Conservation (phyloP, 2,113 vertebrate species). For the Lagopus muta region DNA sequence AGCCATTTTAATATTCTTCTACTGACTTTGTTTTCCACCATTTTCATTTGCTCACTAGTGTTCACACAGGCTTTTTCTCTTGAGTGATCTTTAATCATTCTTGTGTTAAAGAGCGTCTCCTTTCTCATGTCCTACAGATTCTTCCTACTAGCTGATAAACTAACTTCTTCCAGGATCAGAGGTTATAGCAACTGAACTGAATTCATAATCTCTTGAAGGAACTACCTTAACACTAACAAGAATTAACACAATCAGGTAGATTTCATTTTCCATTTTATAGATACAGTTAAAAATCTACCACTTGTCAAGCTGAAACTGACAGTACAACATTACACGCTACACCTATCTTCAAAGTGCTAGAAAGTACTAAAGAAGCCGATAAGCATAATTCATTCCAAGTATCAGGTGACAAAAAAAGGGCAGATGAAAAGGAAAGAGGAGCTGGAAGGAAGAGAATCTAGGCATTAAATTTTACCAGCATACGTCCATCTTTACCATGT, state of each 20-base stretch:
- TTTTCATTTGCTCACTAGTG: neutral
- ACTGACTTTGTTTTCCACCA: neutral
- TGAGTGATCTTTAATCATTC: neutral
- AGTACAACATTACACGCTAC: neutral
- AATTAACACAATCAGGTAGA: neutral
- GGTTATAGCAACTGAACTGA: neutral
- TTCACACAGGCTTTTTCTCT: neutral
- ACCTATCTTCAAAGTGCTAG: neutral
- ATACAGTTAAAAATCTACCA: neutral
- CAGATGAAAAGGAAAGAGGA: neutral
- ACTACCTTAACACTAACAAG: neutral
- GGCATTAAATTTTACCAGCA: neutral
- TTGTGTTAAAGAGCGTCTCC: neutral
- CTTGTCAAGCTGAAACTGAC: neutral
- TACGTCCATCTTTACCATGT: neutral
- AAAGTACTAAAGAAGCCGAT: neutral
- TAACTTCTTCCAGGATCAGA: neutral
- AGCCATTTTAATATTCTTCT: neutral
- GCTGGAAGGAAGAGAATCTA: neutral
- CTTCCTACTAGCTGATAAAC: neutral
- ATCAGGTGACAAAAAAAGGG: neutral
- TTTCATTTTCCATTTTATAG: neutral
- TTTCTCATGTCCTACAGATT: neutral
- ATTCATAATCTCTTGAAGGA: neutral
- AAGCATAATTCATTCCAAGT: neutral